phyloP scores from a whole-genome alignment of 37 sponge, comb jelly and placozoan genomes.

The Cladorhizidae sp. region DNA sequence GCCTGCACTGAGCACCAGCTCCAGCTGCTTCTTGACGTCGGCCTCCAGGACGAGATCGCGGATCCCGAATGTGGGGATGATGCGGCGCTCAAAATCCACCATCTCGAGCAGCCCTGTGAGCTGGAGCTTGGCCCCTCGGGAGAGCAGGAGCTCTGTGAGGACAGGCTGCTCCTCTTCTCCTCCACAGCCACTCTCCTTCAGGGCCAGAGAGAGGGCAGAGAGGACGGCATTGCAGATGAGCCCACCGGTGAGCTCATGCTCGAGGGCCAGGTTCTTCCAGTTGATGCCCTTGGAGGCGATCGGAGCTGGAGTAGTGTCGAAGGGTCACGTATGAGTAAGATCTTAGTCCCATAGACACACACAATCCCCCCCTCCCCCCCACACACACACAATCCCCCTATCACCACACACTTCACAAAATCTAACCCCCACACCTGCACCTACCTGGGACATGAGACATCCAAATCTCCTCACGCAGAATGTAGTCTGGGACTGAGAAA shows the following conservation, averaged over 20 bases:
- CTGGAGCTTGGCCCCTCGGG: constrained; percentile 60
- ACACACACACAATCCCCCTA: background rate
- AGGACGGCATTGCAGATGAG: constrained; percentile 67
- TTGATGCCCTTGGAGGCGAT: constrained; percentile 18
- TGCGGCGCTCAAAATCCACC: constrained; percentile 74
- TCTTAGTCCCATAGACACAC: background rate
- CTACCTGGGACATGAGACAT: constrained; percentile 63
- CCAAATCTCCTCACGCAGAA: constrained; percentile 62
- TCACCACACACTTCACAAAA: too few relatives aligned
- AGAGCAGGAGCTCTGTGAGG: constrained; percentile 21
- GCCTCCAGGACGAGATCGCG: constrained; percentile 47
- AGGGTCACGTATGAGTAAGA: background rate
- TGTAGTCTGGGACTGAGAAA: constrained; percentile 63
- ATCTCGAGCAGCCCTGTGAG: constrained; percentile 67
- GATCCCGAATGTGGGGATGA: constrained; percentile 65
- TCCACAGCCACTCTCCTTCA: constrained; percentile 5
- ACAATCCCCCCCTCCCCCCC: background rate
- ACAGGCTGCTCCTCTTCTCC: background rate
- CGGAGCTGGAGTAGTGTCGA: background rate
- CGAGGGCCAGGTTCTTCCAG: constrained; percentile 43
- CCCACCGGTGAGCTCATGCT: constrained; percentile 61
- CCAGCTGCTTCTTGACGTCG: constrained; percentile 16
- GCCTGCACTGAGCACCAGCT: constrained; percentile 46
- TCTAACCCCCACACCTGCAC: too few relatives aligned
- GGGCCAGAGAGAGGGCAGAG: constrained; percentile 44